phyloP scores from a whole-genome alignment of 2,797 vertebrate genomes.

The Phaenicophaeus curvirostris region DNA sequence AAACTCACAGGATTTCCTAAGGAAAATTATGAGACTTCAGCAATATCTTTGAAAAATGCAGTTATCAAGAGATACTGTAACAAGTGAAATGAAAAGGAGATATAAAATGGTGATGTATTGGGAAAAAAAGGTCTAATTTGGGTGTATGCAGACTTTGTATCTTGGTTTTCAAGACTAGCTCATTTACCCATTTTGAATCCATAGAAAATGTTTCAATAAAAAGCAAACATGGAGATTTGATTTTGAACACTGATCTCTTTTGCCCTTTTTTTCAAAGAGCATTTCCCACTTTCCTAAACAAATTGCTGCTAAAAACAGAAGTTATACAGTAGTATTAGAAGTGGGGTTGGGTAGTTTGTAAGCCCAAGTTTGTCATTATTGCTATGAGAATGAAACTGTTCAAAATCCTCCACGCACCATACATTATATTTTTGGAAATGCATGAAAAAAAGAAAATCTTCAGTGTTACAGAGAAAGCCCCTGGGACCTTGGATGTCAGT shows the following conservation, averaged over 20 bases:
- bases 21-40: background rate
- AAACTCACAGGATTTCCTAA: background rate
- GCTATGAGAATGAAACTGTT: background rate
- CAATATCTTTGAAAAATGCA: background rate
- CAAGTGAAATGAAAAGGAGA: background rate
- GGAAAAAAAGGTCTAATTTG: background rate
- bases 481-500: conserved; percentile 65
- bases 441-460: conserved; percentile 50
- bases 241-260: background rate
- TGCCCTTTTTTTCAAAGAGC: background rate
- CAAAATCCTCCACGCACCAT: background rate
- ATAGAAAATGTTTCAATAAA: background rate
- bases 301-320: background rate
- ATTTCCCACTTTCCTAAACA: background rate
- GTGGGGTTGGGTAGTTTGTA: background rate
- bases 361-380: background rate
- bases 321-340: background rate
- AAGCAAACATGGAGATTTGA: background rate
- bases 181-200: background rate
- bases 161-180: background rate
- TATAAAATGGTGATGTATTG: background rate
- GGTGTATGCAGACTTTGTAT: background rate
- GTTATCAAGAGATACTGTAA: background rate
- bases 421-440: conserved; percentile 30
- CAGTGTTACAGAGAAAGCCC: conserved; percentile 24